A percentile compares a stretch with the other conserved stretches of the same genome.
Conservation (phyloP, 2,113 vertebrate genomes). For the Lepisosteus osseus region DNA sequence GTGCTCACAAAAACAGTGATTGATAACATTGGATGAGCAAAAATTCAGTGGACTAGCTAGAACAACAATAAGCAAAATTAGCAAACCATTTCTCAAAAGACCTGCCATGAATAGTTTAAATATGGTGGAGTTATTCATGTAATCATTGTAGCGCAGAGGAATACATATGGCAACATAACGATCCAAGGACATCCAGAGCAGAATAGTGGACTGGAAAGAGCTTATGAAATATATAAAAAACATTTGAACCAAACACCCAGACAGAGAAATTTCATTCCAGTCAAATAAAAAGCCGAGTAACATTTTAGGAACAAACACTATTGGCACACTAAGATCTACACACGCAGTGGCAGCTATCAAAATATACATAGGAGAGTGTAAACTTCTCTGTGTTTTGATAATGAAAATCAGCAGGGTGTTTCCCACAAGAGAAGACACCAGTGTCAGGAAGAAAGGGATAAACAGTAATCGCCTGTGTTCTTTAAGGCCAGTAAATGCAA, state of each 20-base stretch:
- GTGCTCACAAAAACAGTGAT: slow-evolving; percentile 52
- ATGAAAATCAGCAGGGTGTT: slow-evolving; percentile 14
- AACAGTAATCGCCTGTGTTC: slow-evolving; percentile 18
- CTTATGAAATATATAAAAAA: slow-evolving; percentile 27
- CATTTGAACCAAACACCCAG: slow-evolving; percentile 35
- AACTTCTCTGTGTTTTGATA: slow-evolving; percentile 15
- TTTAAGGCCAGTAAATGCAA: slow-evolving; percentile 14
- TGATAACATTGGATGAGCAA: slow-evolving; percentile 42
- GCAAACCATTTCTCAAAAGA: slow-evolving; percentile 23
- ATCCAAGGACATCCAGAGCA: slow-evolving; percentile 54
- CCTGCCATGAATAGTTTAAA: slow-evolving; percentile 17
- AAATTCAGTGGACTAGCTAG: slow-evolving; percentile 32
- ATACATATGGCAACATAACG: slow-evolving; percentile 37
- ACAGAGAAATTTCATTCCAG: slow-evolving; percentile 25
- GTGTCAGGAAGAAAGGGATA: slow-evolving; percentile 16
- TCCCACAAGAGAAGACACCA: slow-evolving; percentile 2
- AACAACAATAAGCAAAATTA: slow-evolving; percentile 20
- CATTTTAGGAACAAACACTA: slow-evolving; percentile 33
- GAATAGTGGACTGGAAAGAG: slow-evolving; percentile 43
- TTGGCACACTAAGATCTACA: slow-evolving; percentile 21
- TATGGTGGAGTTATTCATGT: slow-evolving; percentile 14
- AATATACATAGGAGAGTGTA: slow-evolving; percentile 43
- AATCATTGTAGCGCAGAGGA: slow-evolving; percentile 34
- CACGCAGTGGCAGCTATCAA: slow-evolving; percentile 43
- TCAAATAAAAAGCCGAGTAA: slow-evolving; percentile 29